Percentiles rank a stretch among this genome's conserved stretches.
Evolutionary conservation across 1,140 invertebrate genomes (phyloP).

Genomic region (Lepidurus couesii): DNA sequence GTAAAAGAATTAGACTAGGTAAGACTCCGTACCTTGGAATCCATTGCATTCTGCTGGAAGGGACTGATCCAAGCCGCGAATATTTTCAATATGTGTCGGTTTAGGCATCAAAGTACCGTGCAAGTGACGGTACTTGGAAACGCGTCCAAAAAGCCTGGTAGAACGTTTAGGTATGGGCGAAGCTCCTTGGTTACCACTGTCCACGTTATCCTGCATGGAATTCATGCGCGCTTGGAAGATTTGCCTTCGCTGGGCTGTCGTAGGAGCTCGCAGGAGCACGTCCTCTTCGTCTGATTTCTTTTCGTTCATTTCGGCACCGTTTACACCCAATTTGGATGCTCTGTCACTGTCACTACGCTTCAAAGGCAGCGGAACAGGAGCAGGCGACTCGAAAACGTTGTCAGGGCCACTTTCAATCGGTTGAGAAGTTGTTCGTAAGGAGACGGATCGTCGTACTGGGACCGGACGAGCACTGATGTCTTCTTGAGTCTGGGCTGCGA

Average conservation of each 20-base stretch:
- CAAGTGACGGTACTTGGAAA: conserved; percentile 87
- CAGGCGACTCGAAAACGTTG: conserved; percentile 29
- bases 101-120: conserved; percentile 85
- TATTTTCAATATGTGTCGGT: conserved; percentile 84
- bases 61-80: conserved; percentile 81
- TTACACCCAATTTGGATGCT: conserved; percentile 11
- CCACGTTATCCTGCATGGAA: conserved; percentile 31
- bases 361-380: neutral
- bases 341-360: conserved; percentile 28
- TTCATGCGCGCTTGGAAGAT: conserved; percentile 34
- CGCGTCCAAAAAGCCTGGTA: conserved; percentile 79
- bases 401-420: conserved; percentile 24
- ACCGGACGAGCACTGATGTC: conserved; percentile 19
- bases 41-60: conserved; percentile 90
- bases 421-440: neutral
- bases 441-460: conserved; percentile 28
- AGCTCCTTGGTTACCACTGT: conserved; percentile 42
- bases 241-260: conserved; percentile 31
- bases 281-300: conserved; percentile 30
- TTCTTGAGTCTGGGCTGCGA: conserved; percentile 14
- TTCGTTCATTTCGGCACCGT: neutral
- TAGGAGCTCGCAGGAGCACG: conserved; percentile 27
- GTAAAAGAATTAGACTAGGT: conserved; percentile 1
- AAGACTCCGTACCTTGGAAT: conserved; percentile 63
- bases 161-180: conserved; percentile 64